Conservation (phyloP, 2,797 vertebrate species). For the Lepus townsendii region DNA sequence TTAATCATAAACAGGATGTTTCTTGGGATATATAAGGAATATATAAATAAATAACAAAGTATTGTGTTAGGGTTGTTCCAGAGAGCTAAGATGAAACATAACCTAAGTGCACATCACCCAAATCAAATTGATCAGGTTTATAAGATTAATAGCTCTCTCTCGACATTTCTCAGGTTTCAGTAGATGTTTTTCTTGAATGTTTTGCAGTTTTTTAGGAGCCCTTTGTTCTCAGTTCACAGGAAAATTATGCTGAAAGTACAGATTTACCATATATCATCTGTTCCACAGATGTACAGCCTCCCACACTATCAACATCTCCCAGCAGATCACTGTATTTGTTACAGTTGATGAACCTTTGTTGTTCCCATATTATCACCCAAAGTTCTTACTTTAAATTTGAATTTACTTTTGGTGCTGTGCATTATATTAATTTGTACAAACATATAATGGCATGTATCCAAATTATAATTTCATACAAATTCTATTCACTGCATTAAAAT, state of each 20-base stretch:
- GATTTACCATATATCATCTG: background rate
- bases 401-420: background rate
- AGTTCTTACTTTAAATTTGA: background rate
- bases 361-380: background rate
- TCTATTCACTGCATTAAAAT: background rate
- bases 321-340: background rate
- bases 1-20: too few species aligned
- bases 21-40: too few species aligned
- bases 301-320: background rate
- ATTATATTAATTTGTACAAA: background rate
- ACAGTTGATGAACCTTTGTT: background rate
- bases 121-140: too few species aligned
- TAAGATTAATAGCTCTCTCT: too few species aligned
- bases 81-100: too few species aligned
- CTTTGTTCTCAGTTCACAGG: background rate
- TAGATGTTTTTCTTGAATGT: too few species aligned
- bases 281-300: rapidly evolving
- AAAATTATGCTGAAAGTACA: background rate
- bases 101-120: too few species aligned
- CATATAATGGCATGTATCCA: background rate
- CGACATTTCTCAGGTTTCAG: too few species aligned
- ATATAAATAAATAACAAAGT: too few species aligned
- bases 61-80: too few species aligned
- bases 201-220: too few species aligned
- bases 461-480: background rate